Evolutionary conservation across 2,113 vertebrate species (phyloP), one percentile per base, ranked within the genome.

Genomic region (Numenius arquata): DNA sequence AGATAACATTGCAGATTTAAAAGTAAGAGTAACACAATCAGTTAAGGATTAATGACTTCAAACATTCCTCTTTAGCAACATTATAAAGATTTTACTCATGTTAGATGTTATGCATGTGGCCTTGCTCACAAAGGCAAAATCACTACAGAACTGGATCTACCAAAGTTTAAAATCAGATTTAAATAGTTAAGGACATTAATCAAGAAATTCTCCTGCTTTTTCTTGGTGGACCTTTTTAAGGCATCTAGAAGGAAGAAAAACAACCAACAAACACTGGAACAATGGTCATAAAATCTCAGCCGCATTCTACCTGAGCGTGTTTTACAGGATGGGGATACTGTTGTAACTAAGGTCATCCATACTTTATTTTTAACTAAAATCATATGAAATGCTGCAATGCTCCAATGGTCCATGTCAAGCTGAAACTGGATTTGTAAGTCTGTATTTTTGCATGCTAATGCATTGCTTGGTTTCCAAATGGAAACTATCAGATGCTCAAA

Each of bases 41-140:
- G 41, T 89, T 96, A 91, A 48, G 48, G 62, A 85, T 93, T 91
- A 91, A 81, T 77, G 38, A 76, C 27, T 86, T 68, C 19, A 89
- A 87, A 53, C 48, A 65, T 34, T 87, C 30, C 55, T 93, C 43
- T 75, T 88, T 6, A 72, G n/a, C 55, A 91, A 73, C 7, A 47
- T 50, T 36, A 63, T 14, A 40, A 75, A 75, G 47, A 53, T 80
- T 83, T 90, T 73, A 83, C 12, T 82, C 16, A 12, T 38, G 68
- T 84, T 94, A 96, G 32, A 23, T 50, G 38, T 88, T 92, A 89
- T 1, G 36, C 34, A 21, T 47, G 52, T 2, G 6, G 43, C 61
- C 53, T 81, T 74, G 41, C 8, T 85, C 40, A 87, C 36, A 61
- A 78, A 89, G 87, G 36, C 52, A 45, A 87, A 74, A 38, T 77